Base-by-base conservation (phyloP, 2,113 vertebrate genomes). In the Xiphophorus hellerii region DNA sequence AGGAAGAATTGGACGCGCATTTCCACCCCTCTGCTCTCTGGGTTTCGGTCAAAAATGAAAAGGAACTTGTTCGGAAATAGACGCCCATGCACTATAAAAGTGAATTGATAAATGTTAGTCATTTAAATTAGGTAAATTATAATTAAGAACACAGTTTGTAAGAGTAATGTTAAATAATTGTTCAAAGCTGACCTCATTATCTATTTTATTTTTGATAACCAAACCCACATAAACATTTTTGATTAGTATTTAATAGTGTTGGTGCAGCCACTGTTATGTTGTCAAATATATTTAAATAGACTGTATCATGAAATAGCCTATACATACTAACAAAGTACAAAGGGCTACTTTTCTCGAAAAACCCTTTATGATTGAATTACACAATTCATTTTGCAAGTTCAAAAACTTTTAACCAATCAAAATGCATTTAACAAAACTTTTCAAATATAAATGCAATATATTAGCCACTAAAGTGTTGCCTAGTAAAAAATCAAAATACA, bases 1-100 rank as follows among this genome's bases (percentile, higher is more conserved):
- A 77, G 70, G 72, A 73, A 88, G 89, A 90, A 93, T 93, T 86
- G 85, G 87, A 69, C 77, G 78, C 77, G 84, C 78, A 85, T 89
- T 81, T 84, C 75, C 74, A 78, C 85, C 81, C 62, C 79, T 76
- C 17, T 33, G 30, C 63, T 65, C 78, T 80, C 71, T 66, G 74
- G 81, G 62, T 85, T 90, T 87, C 80, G 74, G 79, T 83, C 65
- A 70, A 69, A 87, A 86, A 76, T 58, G 14, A 80, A 84, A 83
- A 76, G 67, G 29, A 65, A 42, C 65, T 63, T 62, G 66, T 58
- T 61, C 58, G 68, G 65, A 78, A 77, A 82, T 11, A 51, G 48
- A 61, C 61, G 22, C 1, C 61, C 25, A 10, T 58, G 22, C 51
- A 58, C 51, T n/a, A 10, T 58, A 58, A 58, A 25, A 58, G 8